Evolutionary conservation across 2,113 vertebrate species (phyloP).

Genomic region (Muntiacus reevesi): DNA sequence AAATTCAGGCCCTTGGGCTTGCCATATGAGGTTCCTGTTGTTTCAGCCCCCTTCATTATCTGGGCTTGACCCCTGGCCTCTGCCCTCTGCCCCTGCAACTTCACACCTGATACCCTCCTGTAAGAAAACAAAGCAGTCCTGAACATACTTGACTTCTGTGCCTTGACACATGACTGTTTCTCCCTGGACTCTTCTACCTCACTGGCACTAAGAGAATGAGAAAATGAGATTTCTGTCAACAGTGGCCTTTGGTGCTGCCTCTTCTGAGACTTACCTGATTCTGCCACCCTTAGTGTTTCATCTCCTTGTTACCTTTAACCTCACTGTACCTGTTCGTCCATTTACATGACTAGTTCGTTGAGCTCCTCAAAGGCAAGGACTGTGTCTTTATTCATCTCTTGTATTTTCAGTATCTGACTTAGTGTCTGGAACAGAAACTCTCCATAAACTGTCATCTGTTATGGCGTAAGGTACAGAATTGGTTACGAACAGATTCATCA

Average conservation of each 20-base stretch:
- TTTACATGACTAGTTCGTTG: neutral
- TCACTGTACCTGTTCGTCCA: neutral
- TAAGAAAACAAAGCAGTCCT: neutral
- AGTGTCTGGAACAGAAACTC: neutral
- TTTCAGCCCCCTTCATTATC: neutral
- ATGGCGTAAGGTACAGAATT: neutral
- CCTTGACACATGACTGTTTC: neutral
- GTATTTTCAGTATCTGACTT: neutral
- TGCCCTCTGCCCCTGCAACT: rapidly evolving
- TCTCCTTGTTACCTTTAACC: neutral
- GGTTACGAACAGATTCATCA: neutral
- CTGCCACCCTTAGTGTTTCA: neutral
- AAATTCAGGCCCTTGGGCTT: neutral
- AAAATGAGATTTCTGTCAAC: neutral
- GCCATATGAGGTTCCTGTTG: neutral
- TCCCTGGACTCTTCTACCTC: neutral
- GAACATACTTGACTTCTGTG: neutral
- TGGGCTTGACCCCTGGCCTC: neutral
- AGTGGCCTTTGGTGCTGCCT: neutral
- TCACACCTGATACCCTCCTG: neutral
- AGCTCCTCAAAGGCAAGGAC: neutral
- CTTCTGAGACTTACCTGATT: neutral
- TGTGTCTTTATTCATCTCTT: neutral
- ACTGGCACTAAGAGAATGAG: neutral
- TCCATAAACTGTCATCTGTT: neutral